Percentiles rank a stretch among this genome's conserved stretches.
Conservation (phyloP, 1,140 invertebrate species). For the Habropoda laboriosa region DNA sequence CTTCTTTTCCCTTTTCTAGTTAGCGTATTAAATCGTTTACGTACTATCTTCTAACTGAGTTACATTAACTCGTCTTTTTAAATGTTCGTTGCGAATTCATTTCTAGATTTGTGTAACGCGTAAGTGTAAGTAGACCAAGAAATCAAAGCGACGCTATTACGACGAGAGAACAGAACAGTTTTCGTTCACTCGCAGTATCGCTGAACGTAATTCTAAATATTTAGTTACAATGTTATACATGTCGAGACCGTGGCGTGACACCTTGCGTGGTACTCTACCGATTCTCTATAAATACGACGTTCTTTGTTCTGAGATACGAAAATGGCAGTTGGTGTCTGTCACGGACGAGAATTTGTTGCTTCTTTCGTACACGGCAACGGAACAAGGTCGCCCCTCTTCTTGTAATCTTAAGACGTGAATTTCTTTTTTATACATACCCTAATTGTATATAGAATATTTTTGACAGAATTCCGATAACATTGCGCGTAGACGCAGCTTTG, state of each 20-base stretch:
- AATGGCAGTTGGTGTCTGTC: not conserved
- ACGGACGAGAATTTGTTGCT: constrained; percentile 14
- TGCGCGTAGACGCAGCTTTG: constrained; percentile 55
- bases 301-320: constrained; percentile 10
- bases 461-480: constrained; percentile 57
- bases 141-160: constrained; percentile 12
- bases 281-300: not conserved
- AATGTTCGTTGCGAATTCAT: constrained; percentile 7
- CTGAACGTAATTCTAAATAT: constrained; percentile 11
- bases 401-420: constrained; percentile 38
- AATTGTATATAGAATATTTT: constrained; percentile 65
- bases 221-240: constrained; percentile 14
- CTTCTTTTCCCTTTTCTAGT: not conserved
- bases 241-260: not conserved
- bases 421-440: constrained; percentile 42
- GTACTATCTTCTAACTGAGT: constrained; percentile 17
- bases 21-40: constrained; percentile 16
- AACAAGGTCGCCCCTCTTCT: not conserved
- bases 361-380: not conserved
- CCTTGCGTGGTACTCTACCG: not conserved
- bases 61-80: constrained; percentile 40
- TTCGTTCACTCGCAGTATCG: not conserved
- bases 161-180: not conserved
- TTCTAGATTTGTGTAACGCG: constrained; percentile 11
- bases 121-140: constrained; percentile 38